phyloP scores from a whole-genome alignment of 1,140 invertebrate species.

The Formica selysi region DNA sequence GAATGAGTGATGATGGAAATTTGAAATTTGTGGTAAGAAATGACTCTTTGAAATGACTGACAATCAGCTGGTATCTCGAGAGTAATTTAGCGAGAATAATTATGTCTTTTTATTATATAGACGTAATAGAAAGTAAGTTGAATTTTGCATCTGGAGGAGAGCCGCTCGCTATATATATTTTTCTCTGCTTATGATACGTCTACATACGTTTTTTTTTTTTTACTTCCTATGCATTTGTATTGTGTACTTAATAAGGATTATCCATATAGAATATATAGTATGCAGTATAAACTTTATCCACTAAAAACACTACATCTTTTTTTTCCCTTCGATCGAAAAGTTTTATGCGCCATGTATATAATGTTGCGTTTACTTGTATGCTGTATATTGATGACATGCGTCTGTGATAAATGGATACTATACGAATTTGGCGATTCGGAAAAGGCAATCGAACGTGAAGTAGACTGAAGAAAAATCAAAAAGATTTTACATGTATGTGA shows the following conservation, averaged over 20 bases:
- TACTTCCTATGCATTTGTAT: slow-evolving; percentile 83
- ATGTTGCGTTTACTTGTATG: slow-evolving; percentile 1
- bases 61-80: not conserved
- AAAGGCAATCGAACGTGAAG: slow-evolving; percentile 56
- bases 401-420: not conserved
- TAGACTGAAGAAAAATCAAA: slow-evolving; percentile 3
- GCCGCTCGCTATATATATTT: slow-evolving; percentile 74
- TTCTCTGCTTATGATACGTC: slow-evolving; percentile 81
- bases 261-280: slow-evolving; percentile 84
- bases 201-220: slow-evolving; percentile 77
- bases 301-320: slow-evolving; percentile 83
- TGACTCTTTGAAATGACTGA: not conserved
- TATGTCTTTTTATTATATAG: not conserved
- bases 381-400: slow-evolving; percentile 14
- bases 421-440: slow-evolving; percentile 57
- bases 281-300: slow-evolving; percentile 85
- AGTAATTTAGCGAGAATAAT: slow-evolving; percentile 7
- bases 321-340: slow-evolving; percentile 71
- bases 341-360: slow-evolving; percentile 58
- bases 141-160: slow-evolving; percentile 81
- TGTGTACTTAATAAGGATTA: slow-evolving; percentile 86
- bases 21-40: not conserved
- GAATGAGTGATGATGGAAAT: not conserved
- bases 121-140: not conserved
- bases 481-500: not conserved